phyloP scores from a whole-genome alignment of 1,140 invertebrate genomes.

The Tetramorium alpestre region DNA sequence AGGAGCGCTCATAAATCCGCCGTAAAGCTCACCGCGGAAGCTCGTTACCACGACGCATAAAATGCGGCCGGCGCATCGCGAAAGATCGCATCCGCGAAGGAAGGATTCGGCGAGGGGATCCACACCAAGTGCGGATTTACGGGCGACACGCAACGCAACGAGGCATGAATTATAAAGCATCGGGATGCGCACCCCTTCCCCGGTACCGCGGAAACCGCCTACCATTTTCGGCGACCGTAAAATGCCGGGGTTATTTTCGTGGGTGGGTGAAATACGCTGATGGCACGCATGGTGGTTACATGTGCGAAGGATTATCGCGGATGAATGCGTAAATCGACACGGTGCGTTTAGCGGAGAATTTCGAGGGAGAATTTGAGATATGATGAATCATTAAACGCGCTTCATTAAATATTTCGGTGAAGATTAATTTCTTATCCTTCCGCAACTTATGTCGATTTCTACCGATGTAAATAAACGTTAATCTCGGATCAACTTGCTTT shows the following conservation, averaged over 20 bases:
- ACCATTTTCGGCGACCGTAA: slow-evolving; percentile 38
- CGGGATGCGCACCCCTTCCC: neutral
- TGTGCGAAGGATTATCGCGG: neutral
- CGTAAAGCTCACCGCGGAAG: slow-evolving; percentile 63
- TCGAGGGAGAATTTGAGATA: neutral
- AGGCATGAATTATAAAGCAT: slow-evolving; percentile 45
- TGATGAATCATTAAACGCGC: slow-evolving; percentile 12
- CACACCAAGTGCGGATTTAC: slow-evolving; percentile 40
- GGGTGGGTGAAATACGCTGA: slow-evolving; percentile 29
- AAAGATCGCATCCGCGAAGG: neutral
- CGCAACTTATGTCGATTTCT: neutral
- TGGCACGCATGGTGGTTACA: neutral
- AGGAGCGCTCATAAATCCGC: slow-evolving; percentile 59
- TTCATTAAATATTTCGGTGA: neutral
- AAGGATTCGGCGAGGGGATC: slow-evolving; percentile 1
- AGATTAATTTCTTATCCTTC: slow-evolving; percentile 5
- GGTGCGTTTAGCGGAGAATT: neutral
- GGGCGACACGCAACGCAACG: slow-evolving; percentile 51
- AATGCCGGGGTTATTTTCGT: slow-evolving; percentile 43
- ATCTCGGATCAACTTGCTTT: too few relatives aligned
- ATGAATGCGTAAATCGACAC: slow-evolving; percentile 31
- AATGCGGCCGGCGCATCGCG: slow-evolving; percentile 43
- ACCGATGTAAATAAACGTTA: too few relatives aligned
- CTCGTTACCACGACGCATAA: slow-evolving; percentile 53
- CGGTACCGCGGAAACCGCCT: neutral